Conservation (phyloP, 1,140 invertebrate genomes). For the Agraylea sexmaculata region DNA sequence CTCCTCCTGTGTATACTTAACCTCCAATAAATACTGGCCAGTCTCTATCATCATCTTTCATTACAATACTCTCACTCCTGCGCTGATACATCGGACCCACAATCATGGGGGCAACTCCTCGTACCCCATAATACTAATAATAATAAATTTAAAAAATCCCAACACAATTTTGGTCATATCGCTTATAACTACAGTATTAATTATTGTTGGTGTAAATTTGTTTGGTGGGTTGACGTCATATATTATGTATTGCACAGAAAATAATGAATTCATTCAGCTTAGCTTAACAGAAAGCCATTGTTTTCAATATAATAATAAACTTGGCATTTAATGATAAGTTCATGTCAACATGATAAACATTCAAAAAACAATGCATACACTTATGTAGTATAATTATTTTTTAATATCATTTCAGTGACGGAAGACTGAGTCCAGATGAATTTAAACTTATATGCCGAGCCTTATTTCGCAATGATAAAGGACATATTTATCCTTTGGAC, state of each 20-base stretch:
- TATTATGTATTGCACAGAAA: not conserved
- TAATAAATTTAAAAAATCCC: no score
- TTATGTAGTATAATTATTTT: not conserved
- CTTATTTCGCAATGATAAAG: conserved; percentile 74
- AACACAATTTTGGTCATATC: no score
- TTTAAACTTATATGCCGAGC: conserved; percentile 72
- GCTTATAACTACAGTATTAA: no score
- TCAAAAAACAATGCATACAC: not conserved
- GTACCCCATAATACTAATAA: no score
- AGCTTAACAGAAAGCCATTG: not conserved
- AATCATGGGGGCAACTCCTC: no score
- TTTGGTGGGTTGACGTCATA: no score
- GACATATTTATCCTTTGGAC: conserved; percentile 70
- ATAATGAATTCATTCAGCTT: not conserved
- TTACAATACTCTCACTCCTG: no score
- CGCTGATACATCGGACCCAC: no score
- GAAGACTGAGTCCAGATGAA: conserved; percentile 62
- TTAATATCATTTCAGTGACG: conserved; percentile 49
- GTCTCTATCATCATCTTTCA: no score
- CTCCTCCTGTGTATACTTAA: no score
- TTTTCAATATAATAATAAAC: not conserved
- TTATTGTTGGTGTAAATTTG: no score
- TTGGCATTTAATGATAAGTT: not conserved
- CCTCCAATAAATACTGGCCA: no score
- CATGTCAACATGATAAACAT: not conserved